Evolutionary conservation across 2,797 vertebrate genomes (phyloP).

Genomic region (Sciurus carolinensis): DNA sequence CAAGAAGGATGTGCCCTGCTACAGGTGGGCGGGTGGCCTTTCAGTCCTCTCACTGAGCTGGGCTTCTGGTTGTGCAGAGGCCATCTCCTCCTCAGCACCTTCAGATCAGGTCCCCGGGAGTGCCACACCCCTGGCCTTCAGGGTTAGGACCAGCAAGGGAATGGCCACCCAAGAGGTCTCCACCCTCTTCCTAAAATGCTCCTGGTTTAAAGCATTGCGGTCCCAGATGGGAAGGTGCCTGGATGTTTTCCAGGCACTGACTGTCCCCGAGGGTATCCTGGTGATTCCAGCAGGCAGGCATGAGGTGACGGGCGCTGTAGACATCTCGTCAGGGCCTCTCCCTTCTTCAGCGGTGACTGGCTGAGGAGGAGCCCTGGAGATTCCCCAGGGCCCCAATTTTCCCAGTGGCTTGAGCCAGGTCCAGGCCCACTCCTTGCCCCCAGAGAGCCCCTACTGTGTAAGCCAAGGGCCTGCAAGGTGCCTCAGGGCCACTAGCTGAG

Average conservation of each 20-base stretch:
- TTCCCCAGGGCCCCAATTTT: not conserved
- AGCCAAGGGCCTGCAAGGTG: no score
- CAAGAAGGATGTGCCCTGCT: not conserved
- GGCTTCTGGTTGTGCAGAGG: not conserved
- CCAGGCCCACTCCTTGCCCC: not conserved
- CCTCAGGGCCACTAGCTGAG: not conserved
- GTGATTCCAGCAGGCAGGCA: fast-evolving
- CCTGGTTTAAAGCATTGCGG: not conserved
- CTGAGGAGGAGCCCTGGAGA: not conserved
- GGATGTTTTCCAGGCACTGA: not conserved
- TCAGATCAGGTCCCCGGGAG: conserved; percentile 71
- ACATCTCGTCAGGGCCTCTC: not conserved
- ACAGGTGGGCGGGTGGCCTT: not conserved
- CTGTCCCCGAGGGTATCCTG: no score
- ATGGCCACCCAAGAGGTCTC: not conserved
- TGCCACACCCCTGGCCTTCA: conserved; percentile 60
- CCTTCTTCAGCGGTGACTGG: not conserved
- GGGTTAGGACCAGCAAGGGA: not conserved
- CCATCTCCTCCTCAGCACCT: conserved; percentile 80
- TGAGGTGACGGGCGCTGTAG: not conserved
- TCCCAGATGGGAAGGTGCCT: not conserved
- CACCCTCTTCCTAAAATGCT: not conserved
- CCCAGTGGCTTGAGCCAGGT: not conserved
- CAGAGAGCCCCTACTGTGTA: no score
- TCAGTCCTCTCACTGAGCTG: not conserved